A percentile compares a stretch with the other conserved stretches of the same genome.
phyloP scores from a whole-genome alignment of 2,113 vertebrate genomes.

The Channa maculata region DNA sequence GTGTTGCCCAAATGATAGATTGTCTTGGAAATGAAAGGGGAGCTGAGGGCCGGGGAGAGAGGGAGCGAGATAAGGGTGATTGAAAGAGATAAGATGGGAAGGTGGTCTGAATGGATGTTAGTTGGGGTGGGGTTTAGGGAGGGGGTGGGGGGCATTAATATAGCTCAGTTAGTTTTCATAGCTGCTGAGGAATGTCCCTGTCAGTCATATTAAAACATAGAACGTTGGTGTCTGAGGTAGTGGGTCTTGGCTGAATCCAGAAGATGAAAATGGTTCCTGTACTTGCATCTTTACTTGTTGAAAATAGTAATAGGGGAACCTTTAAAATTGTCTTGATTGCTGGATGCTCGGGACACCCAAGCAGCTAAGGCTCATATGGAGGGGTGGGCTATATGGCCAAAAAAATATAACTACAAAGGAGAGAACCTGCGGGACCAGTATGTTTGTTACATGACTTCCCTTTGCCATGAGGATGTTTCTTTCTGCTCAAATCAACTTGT shows the following conservation, averaged over 20 bases:
- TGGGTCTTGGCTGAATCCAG: conserved; percentile 81
- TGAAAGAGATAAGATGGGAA: conserved; percentile 64
- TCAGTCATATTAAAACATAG: conserved; percentile 83
- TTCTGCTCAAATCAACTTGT: too few species aligned
- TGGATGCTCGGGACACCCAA: conserved; percentile 77
- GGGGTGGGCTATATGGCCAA: too few species aligned
- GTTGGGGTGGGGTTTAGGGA: neutral
- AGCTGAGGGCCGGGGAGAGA: conserved; percentile 76
- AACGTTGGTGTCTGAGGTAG: conserved; percentile 83
- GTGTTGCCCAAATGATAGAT: conserved; percentile 84
- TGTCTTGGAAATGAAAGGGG: conserved; percentile 82
- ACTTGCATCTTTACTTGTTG: conserved; percentile 86
- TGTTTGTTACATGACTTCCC: too few species aligned
- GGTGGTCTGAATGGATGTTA: conserved; percentile 30
- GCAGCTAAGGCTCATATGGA: neutral
- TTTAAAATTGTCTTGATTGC: conserved; percentile 84
- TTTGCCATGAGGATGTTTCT: too few species aligned
- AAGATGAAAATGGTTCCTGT: conserved; percentile 80
- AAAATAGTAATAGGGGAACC: conserved; percentile 89
- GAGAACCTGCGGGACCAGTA: too few species aligned
- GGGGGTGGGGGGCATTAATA: conserved; percentile 80
- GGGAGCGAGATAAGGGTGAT: conserved; percentile 72
- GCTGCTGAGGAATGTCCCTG: conserved; percentile 83
- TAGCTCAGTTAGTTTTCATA: conserved; percentile 82
- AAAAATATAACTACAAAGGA: too few species aligned